Evolutionary conservation across 2,797 vertebrate species (phyloP).

Genomic region (Alauda arvensis): DNA sequence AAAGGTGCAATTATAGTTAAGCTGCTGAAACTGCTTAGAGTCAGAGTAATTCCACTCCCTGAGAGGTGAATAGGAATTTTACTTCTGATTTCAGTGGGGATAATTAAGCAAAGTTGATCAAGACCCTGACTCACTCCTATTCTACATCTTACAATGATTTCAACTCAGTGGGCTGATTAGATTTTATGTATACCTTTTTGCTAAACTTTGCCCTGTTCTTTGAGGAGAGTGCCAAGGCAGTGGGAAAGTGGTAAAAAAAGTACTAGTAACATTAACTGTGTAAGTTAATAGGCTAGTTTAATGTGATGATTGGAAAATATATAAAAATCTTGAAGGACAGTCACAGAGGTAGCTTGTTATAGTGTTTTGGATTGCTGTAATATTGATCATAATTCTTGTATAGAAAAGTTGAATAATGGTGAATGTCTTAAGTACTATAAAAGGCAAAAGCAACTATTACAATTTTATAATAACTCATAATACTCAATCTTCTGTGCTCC

Average conservation of each 20-base stretch:
- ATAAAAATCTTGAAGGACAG: not conserved
- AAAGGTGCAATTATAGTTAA: not conserved
- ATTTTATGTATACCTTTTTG: not conserved
- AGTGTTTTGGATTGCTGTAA: not conserved
- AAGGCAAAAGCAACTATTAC: not conserved
- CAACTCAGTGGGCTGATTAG: not conserved
- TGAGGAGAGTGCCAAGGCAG: not conserved
- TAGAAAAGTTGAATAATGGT: not conserved
- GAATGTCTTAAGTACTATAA: not conserved
- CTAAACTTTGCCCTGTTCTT: not conserved
- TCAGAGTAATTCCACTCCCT: not conserved
- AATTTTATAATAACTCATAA: not conserved
- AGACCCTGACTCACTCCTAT: not conserved
- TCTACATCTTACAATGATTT: not conserved
- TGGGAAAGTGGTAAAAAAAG: not conserved
- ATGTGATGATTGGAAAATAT: not conserved
- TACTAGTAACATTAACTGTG: not conserved
- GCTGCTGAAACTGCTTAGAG: not conserved
- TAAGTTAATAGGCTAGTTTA: not conserved
- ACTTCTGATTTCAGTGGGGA: not conserved
- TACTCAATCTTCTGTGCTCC: not conserved
- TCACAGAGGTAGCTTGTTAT: not conserved
- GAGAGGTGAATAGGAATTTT: not conserved
- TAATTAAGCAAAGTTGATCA: not conserved
- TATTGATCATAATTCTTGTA: not conserved